Evolutionary conservation across 2,113 vertebrate genomes (phyloP).

Genomic region (Corapipo altera): DNA sequence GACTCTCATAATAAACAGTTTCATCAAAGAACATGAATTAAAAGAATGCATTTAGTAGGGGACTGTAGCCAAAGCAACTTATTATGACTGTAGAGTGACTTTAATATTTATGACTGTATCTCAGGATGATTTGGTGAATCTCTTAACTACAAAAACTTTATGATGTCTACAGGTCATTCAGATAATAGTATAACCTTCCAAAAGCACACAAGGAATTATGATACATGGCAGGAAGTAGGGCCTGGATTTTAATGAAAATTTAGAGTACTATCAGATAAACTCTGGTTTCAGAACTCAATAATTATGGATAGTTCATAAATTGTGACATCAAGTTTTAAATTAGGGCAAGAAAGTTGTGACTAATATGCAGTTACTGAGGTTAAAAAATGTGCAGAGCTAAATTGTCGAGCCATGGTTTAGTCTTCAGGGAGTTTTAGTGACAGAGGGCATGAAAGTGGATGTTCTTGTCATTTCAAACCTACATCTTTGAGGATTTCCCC

Average conservation of each 20-base stretch:
- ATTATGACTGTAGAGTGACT: neutral
- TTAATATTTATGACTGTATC: neutral
- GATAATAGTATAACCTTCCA: constrained; percentile 19
- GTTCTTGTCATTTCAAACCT: neutral
- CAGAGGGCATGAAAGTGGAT: neutral
- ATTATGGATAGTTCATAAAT: constrained; percentile 54
- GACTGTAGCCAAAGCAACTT: constrained; percentile 3
- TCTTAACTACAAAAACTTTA: constrained; percentile 36
- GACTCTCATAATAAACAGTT: neutral
- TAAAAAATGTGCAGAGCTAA: neutral
- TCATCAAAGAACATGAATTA: neutral
- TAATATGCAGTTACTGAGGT: neutral
- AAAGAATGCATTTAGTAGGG: neutral
- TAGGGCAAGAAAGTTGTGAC: neutral
- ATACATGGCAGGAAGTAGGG: neutral
- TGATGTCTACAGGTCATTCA: constrained; percentile 27
- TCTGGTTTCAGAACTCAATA: constrained; percentile 19
- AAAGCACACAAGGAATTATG: constrained; percentile 6
- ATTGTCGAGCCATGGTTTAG: neutral
- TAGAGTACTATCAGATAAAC: constrained; percentile 23
- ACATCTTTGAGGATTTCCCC: neutral
- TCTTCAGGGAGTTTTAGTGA: neutral
- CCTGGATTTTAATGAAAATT: neutral
- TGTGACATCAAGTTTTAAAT: constrained; percentile 31
- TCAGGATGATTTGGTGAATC: constrained; percentile 12